A percentile compares a stretch with the other conserved stretches of the same genome.
These are phyloP conservation scores for Ondatra zibethicus DNA, from an alignment of 2,113 vertebrate species.

Conservation along the genomic window DNA sequence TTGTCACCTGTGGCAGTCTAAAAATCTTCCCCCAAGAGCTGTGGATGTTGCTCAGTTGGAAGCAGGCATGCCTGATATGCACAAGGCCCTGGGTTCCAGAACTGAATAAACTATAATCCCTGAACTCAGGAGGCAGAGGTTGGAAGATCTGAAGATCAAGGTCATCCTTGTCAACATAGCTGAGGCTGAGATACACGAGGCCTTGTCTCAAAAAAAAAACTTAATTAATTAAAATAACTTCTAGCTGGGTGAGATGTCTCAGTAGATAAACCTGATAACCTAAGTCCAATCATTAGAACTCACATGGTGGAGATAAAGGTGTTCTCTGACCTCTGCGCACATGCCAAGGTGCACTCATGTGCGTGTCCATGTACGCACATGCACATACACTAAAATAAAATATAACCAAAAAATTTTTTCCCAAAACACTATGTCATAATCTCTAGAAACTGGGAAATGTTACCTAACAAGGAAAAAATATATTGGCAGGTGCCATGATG, in stretches of 20 bases:
- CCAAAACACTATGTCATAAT: not conserved
- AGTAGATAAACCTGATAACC: not conserved
- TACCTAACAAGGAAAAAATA: not conserved
- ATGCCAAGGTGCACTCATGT: not conserved
- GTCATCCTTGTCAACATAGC: not conserved
- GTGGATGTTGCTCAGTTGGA: not conserved
- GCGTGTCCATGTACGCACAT: accelerated
- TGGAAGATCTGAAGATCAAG: not conserved
- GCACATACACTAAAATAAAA: not conserved
- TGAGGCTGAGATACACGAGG: not conserved
- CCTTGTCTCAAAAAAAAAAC: not conserved
- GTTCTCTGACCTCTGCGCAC: not conserved
- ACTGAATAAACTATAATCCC: not conserved
- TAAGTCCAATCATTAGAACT: not conserved
- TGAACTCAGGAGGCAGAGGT: not conserved
- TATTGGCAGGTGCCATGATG: not conserved
- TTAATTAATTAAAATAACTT: not conserved
- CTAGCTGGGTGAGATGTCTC: not conserved
- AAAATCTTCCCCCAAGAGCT: not conserved
- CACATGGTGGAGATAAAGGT: not conserved
- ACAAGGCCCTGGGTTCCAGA: not conserved
- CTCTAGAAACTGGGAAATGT: not conserved
- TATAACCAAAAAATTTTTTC: not conserved
- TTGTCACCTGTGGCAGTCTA: not conserved
- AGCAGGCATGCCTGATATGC: not conserved